Evolutionary conservation across 92 coral and sea anemone species (phyloP).

Genomic region (Zoanthus sociatus): DNA sequence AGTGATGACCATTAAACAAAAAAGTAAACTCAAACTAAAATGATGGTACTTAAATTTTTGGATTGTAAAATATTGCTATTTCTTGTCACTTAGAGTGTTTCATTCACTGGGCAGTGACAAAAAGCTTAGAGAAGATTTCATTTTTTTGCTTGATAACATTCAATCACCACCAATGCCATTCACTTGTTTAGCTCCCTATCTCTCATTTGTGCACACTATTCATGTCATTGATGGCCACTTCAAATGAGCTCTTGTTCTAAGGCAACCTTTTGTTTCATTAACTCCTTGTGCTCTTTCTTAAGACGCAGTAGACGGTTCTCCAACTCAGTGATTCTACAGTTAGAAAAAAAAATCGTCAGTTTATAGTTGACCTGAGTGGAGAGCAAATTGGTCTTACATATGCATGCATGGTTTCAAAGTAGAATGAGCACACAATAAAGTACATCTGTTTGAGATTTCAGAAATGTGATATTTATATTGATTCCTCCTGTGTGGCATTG

Average conservation of each 20-base stretch:
- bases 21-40: no score
- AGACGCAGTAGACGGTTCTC: constrained; percentile 76
- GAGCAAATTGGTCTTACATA: no score
- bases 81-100: background rate
- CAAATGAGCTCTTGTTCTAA: constrained; percentile 52
- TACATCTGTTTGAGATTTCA: no score
- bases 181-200: background rate
- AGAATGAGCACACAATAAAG: no score
- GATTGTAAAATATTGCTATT: no score
- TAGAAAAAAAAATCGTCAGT: constrained; percentile 1
- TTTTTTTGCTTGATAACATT: background rate
- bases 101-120: background rate
- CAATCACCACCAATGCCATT: background rate
- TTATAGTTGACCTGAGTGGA: background rate
- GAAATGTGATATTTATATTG: no score
- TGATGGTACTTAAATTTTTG: no score
- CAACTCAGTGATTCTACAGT: constrained; percentile 69
- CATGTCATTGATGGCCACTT: background rate
- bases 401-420: no score
- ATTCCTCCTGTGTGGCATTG: no score
- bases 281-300: constrained; percentile 64
- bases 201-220: background rate
- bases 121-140: background rate
- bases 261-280: constrained; percentile 52
- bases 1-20: no score